A percentile compares a stretch with the other conserved stretches of the same genome.
These are phyloP conservation scores for Ericerus pela DNA, from an alignment of 1,140 invertebrate species.

Conservation along the genomic window DNA sequence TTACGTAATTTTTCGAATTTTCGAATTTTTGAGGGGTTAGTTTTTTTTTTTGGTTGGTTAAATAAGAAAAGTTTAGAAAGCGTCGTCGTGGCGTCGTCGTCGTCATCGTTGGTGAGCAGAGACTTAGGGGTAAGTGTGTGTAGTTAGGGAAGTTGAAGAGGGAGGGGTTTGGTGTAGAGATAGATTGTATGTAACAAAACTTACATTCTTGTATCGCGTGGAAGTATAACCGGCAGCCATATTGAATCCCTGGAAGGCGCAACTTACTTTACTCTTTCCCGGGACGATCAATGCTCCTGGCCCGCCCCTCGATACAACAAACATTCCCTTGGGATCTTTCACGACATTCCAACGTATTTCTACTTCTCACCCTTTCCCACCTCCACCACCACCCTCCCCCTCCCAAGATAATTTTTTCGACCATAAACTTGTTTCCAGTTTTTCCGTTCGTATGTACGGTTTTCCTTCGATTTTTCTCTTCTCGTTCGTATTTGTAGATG, in stretches of 20 bases:
- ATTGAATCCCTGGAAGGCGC: constrained; percentile 8
- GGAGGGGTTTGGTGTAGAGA: too few relatives aligned
- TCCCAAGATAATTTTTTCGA: too few relatives aligned
- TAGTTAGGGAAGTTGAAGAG: too few relatives aligned
- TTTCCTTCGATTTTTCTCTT: background rate
- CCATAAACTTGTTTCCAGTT: background rate
- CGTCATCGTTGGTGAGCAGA: too few relatives aligned
- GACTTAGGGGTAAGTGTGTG: too few relatives aligned
- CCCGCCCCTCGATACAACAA: constrained; percentile 7
- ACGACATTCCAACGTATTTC: constrained; percentile 2
- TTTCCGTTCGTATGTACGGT: background rate
- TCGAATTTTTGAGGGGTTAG: too few relatives aligned
- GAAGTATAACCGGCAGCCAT: constrained; percentile 10
- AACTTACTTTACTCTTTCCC: constrained; percentile 9
- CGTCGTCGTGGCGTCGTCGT: too few relatives aligned
- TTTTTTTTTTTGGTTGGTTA: too few relatives aligned
- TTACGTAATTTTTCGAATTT: too few relatives aligned
- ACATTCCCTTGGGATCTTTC: constrained; percentile 6
- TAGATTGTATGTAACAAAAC: constrained; percentile 11
- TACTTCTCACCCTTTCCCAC: background rate
- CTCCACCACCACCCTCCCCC: background rate
- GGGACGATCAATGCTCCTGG: constrained; percentile 11
- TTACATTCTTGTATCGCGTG: constrained; percentile 7
- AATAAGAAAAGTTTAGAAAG: too few relatives aligned
- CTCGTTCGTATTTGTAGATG: background rate